phyloP scores from a whole-genome alignment of 2,888 invertebrate genomes.

The Eubasilissa splendida region DNA sequence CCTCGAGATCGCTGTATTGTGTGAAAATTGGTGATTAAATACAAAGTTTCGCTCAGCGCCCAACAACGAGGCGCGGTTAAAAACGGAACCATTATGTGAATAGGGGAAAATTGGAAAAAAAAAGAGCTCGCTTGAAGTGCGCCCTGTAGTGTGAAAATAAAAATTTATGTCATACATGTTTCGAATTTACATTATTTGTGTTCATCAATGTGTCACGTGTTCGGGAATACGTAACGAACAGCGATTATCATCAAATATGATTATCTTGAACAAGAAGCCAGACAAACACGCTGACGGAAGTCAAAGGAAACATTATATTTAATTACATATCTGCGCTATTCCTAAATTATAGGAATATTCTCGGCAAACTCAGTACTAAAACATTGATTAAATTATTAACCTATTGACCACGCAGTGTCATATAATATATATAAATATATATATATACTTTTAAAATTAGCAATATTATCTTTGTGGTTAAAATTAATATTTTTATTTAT shows the following conservation, averaged over 20 bases:
- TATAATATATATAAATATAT: too few species aligned
- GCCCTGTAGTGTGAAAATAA: background rate
- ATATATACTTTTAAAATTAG: too few species aligned
- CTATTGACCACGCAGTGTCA: too few species aligned
- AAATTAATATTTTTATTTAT: too few species aligned
- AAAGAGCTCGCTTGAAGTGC: background rate
- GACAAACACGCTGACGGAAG: too few species aligned
- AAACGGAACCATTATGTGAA: constrained; percentile 49
- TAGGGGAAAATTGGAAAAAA: constrained; percentile 10
- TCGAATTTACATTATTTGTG: background rate
- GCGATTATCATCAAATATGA: background rate
- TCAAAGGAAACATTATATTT: too few species aligned
- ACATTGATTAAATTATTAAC: too few species aligned
- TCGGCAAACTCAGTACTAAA: too few species aligned
- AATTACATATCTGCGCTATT: too few species aligned
- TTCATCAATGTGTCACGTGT: background rate
- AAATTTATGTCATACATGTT: background rate
- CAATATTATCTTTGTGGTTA: too few species aligned
- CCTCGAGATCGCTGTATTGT: constrained; percentile 53
- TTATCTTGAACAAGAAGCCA: too few species aligned
- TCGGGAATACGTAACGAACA: background rate
- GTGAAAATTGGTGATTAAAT: constrained; percentile 56
- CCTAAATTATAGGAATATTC: too few species aligned
- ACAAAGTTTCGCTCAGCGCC: constrained; percentile 48
- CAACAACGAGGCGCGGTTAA: constrained; percentile 43